Conservation (phyloP, 1,140 invertebrate species). For the Solen grandis region DNA sequence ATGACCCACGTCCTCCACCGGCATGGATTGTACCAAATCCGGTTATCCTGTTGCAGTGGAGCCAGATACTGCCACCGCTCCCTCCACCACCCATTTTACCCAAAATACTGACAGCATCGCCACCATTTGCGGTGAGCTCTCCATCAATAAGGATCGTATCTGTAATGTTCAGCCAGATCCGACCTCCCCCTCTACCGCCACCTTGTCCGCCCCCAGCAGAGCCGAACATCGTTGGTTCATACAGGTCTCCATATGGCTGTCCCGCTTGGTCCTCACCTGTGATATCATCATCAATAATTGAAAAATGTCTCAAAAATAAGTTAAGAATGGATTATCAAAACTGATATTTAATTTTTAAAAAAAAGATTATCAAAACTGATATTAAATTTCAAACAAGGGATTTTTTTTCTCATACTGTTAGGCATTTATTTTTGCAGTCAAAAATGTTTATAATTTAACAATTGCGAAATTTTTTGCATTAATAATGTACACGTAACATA, state of each 20-base stretch:
- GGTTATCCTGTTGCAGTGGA: slow-evolving; percentile 67
- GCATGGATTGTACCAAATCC: slow-evolving; percentile 65
- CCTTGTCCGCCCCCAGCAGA: slow-evolving; percentile 67
- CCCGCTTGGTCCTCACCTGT: slow-evolving; percentile 59
- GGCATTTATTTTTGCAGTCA: too few species aligned
- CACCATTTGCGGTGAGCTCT: slow-evolving; percentile 63
- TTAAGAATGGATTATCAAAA: too few species aligned
- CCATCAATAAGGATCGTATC: slow-evolving; percentile 72
- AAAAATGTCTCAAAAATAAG: too few species aligned
- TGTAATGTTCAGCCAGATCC: slow-evolving; percentile 74
- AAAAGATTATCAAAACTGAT: slow-evolving; percentile 1
- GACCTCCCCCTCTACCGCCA: slow-evolving; percentile 70
- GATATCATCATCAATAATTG: slow-evolving; percentile 15
- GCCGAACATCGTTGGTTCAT: slow-evolving; percentile 70
- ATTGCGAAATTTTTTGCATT: too few species aligned
- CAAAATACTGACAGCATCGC: slow-evolving; percentile 51
- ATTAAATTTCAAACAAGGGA: too few species aligned
- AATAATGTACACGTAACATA: too few species aligned
- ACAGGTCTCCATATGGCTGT: slow-evolving; percentile 67
- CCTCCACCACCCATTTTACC: slow-evolving; percentile 63
- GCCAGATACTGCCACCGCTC: slow-evolving; percentile 72
- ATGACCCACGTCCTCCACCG: slow-evolving; percentile 60
- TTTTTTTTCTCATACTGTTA: too few species aligned
- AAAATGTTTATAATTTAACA: too few species aligned
- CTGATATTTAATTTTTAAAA: not conserved